Evolutionary conservation across 2,797 vertebrate species (phyloP), one percentile per base, ranked within the genome.

Genomic region (Poecilia velifera): DNA sequence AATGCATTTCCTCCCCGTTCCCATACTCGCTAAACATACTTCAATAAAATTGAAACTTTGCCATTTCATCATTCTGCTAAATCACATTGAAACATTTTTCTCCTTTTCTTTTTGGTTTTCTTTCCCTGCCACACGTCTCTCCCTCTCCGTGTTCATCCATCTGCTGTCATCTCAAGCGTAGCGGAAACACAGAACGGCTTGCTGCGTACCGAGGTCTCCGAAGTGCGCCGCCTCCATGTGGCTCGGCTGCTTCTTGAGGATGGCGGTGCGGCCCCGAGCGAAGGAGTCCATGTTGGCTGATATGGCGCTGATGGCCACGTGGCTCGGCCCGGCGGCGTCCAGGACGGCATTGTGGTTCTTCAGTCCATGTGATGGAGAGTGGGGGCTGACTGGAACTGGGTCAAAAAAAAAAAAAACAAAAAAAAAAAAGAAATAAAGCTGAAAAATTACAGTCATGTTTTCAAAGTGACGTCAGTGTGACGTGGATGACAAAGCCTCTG

Each of bases 261-360:
- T 97, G 82, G 98, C 98, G 0, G 98, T 99, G 81, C 98, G 97
- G 73, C 98, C 98, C 16, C 97, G 97, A 66, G 98, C 98, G 14
- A 98, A 98, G 8, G 98, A 99, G 93, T 99, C 98, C 98, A 99
- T 99, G 95, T 99, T 99, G 92, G 98, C 98, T 7, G 98, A 99
- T 95, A 99, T 99, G 94, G 97, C 98, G 66, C 96, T 99, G 94
- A 99, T 98, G 68, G 98, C 98, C 96, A 99, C 97, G 87, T 97
- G 97, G 95, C 98, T 99, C 91, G 98, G 98, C 94, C 98, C 98
- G 1, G 97, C 97, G 36, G 97, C 97, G 86, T 98, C 98, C 94
- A 97, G 96, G 94, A 97, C 96, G 86, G 97, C 98, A 97, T 98
- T 94, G 92, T 99, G 96, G 90, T 97, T 98, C 87, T 96, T 96